A percentile compares a stretch with the other conserved stretches of the same genome.
phyloP scores from a whole-genome alignment of 2,797 vertebrate species.

The Hydrolagus colliei region DNA sequence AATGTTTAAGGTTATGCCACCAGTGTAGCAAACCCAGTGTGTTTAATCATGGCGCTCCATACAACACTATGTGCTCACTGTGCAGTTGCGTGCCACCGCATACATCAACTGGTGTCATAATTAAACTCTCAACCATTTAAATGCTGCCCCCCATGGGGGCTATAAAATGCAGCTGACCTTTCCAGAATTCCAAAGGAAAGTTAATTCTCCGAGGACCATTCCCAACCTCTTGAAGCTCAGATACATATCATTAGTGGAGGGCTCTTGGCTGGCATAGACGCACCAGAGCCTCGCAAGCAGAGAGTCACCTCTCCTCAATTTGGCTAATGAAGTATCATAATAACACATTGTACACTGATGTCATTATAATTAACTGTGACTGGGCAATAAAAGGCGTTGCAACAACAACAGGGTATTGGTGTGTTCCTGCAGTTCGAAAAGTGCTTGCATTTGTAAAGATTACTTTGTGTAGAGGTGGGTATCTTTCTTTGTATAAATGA shows the following conservation, averaged over 20 bases:
- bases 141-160: background rate
- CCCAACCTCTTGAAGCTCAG: background rate
- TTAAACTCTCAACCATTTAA: background rate
- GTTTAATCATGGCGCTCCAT: too few relatives aligned
- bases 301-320: too few relatives aligned
- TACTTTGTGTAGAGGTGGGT: background rate
- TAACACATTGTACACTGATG: background rate
- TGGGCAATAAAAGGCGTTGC: background rate
- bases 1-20: too few relatives aligned
- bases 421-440: background rate
- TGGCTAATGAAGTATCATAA: background rate
- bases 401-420: background rate
- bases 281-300: background rate
- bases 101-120: background rate
- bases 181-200: background rate
- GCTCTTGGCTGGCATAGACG: background rate
- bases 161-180: background rate
- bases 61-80: too few relatives aligned
- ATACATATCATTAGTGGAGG: background rate
- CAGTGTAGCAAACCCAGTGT: too few relatives aligned
- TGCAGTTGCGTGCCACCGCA: background rate
- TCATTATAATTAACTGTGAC: slow-evolving; percentile 8
- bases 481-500: background rate
- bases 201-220: background rate
- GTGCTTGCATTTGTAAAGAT: background rate